Percentiles rank a stretch among this genome's conserved stretches.
Evolutionary conservation across 2,888 invertebrate species (phyloP).

Genomic region (Erebia ligea): DNA sequence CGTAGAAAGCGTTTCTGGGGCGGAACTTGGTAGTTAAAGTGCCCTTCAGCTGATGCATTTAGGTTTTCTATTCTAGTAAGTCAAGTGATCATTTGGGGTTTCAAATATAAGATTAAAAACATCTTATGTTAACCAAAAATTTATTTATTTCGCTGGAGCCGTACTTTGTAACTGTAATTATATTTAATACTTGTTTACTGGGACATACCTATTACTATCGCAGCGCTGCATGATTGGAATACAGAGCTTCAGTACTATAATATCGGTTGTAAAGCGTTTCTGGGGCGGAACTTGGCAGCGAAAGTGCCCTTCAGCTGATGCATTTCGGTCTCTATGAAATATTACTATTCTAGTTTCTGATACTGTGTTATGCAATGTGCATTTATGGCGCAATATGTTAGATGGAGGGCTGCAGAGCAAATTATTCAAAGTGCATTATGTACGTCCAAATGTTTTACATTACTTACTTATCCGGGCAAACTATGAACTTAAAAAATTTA

Average conservation of each 20-base stretch:
- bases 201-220: too few species aligned
- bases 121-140: too few species aligned
- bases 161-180: too few species aligned
- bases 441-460: neutral
- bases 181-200: too few species aligned
- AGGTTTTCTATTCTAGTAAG: too few species aligned
- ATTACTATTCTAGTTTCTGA: slow-evolving; percentile 45
- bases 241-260: neutral
- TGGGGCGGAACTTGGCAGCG: slow-evolving; percentile 49
- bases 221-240: neutral
- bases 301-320: slow-evolving; percentile 62
- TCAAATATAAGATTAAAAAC: too few species aligned
- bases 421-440: slow-evolving; percentile 10
- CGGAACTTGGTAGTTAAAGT: too few species aligned
- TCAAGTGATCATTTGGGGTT: too few species aligned
- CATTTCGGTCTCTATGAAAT: slow-evolving; percentile 54
- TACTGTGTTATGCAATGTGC: slow-evolving; percentile 22
- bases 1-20: too few species aligned
- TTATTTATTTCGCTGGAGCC: too few species aligned
- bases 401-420: slow-evolving; percentile 2
- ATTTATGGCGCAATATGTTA: slow-evolving; percentile 20
- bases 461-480: neutral
- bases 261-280: slow-evolving; percentile 21
- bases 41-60: too few species aligned
- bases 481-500: too few species aligned